These are phyloP conservation scores for Coregonus suidteri DNA, from an alignment of 2,797 vertebrate genomes.

Conservation along the genomic window DNA sequence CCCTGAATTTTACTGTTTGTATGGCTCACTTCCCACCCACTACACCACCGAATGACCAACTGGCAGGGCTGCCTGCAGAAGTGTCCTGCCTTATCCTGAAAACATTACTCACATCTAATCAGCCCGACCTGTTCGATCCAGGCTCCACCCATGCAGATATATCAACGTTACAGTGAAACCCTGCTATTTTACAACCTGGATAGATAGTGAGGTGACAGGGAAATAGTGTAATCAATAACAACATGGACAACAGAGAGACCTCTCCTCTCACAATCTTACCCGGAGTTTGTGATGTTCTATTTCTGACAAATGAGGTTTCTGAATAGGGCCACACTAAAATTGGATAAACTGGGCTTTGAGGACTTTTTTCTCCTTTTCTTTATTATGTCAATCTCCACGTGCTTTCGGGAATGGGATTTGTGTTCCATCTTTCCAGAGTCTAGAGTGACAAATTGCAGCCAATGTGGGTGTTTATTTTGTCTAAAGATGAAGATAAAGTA, in stretches of 20 bases:
- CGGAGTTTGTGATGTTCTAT: neutral
- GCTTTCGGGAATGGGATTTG: neutral
- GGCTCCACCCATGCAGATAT: neutral
- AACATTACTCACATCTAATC: conserved; percentile 6
- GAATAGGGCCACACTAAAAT: neutral
- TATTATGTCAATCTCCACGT: neutral
- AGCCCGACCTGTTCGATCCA: neutral
- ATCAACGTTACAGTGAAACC: neutral
- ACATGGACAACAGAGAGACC: neutral
- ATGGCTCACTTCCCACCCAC: conserved; percentile 23
- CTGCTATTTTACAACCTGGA: neutral
- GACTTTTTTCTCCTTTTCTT: too few relatives aligned
- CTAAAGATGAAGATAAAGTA: neutral
- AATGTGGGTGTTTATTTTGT: neutral
- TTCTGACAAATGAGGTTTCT: neutral
- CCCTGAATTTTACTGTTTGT: conserved; percentile 42
- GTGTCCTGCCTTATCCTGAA: neutral
- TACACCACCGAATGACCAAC: neutral
- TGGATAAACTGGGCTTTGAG: too few relatives aligned
- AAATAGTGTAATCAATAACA: neutral
- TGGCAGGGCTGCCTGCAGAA: neutral
- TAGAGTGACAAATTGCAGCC: neutral
- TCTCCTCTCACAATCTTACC: neutral
- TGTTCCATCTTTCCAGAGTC: neutral
- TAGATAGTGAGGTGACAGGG: neutral